Evolutionary conservation across 2,888 invertebrate genomes (phyloP).

Genomic region (Augiades crinisus): DNA sequence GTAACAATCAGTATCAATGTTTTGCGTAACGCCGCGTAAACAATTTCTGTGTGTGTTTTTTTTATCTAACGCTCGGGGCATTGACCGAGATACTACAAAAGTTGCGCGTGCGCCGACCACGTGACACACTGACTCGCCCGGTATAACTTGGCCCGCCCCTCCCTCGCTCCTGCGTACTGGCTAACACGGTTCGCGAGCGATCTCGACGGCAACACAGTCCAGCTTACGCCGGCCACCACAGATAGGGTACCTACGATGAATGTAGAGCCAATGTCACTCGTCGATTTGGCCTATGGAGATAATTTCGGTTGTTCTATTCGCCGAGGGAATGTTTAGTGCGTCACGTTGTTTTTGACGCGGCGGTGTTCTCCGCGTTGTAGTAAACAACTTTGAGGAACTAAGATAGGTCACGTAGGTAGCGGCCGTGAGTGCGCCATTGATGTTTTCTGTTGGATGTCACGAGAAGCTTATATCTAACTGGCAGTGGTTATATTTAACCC

Average conservation of each 20-base stretch:
- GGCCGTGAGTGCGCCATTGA: constrained; percentile 19
- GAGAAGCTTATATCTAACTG: constrained; percentile 4
- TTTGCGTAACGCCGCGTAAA: constrained; percentile 76
- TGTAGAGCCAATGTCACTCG: constrained; percentile 74
- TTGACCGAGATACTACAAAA: constrained; percentile 76
- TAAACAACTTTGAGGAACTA: constrained; percentile 28
- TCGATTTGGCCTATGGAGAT: constrained; percentile 54
- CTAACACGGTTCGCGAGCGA: constrained; percentile 12
- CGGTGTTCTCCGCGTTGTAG: constrained; percentile 28
- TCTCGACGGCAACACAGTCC: constrained; percentile 29
- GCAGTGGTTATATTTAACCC: constrained; percentile 1
- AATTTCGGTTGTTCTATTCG: constrained; percentile 42
- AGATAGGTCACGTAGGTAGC: constrained; percentile 19
- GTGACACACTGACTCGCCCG: constrained; percentile 69
- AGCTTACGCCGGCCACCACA: constrained; percentile 40
- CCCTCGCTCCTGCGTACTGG: constrained; percentile 18
- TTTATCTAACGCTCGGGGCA: constrained; percentile 79
- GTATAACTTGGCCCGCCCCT: constrained; percentile 37
- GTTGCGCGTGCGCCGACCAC: constrained; percentile 75
- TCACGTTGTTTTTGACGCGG: constrained; percentile 18
- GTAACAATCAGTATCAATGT: constrained; percentile 42
- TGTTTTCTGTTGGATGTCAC: neutral
- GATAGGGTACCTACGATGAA: constrained; percentile 52
- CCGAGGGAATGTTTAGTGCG: constrained; percentile 40
- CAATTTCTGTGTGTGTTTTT: constrained; percentile 64